A percentile compares a stretch with the other conserved stretches of the same genome.
Evolutionary conservation across 2,888 invertebrate species (phyloP).

Genomic region (Scaptomyza parva): DNA sequence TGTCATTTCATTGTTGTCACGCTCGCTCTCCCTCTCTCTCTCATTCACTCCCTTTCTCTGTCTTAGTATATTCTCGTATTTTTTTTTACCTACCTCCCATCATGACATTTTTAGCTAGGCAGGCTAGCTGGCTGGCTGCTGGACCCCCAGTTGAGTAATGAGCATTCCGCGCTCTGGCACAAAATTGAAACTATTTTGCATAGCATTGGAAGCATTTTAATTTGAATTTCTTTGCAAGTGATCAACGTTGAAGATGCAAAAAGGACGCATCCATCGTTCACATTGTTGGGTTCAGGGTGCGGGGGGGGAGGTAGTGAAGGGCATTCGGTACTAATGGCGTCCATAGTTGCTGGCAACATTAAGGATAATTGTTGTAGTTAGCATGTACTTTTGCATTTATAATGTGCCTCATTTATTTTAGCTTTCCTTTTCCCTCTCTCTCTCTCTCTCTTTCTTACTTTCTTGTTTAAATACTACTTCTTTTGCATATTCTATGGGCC

Average conservation of each 20-base stretch:
- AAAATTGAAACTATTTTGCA: slow-evolving; percentile 82
- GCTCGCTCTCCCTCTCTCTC: slow-evolving; percentile 8
- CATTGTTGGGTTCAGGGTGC: neutral
- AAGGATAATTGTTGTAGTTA: slow-evolving; percentile 80
- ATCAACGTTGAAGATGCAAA: slow-evolving; percentile 50
- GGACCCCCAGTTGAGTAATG: slow-evolving; percentile 64
- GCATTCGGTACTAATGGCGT: slow-evolving; percentile 62
- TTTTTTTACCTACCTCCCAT: slow-evolving; percentile 16
- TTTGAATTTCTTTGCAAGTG: slow-evolving; percentile 80
- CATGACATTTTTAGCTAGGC: neutral
- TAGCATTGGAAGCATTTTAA: slow-evolving; percentile 78
- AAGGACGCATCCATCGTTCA: slow-evolving; percentile 8
- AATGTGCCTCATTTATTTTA: slow-evolving; percentile 80
- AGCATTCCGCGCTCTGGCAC: slow-evolving; percentile 72
- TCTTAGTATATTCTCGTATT: slow-evolving; percentile 10
- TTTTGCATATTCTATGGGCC: slow-evolving; percentile 63
- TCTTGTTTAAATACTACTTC: slow-evolving; percentile 44
- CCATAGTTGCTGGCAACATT: slow-evolving; percentile 75
- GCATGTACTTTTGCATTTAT: slow-evolving; percentile 80
- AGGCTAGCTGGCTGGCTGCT: neutral
- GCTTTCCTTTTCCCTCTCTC: slow-evolving; percentile 19
- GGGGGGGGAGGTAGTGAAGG: neutral
- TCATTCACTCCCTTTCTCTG: neutral
- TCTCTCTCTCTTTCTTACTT: neutral
- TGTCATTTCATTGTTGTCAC: slow-evolving; percentile 40